These are phyloP conservation scores for Poecilia latipinna DNA, from an alignment of 2,113 vertebrate genomes.

Conservation along the genomic window DNA sequence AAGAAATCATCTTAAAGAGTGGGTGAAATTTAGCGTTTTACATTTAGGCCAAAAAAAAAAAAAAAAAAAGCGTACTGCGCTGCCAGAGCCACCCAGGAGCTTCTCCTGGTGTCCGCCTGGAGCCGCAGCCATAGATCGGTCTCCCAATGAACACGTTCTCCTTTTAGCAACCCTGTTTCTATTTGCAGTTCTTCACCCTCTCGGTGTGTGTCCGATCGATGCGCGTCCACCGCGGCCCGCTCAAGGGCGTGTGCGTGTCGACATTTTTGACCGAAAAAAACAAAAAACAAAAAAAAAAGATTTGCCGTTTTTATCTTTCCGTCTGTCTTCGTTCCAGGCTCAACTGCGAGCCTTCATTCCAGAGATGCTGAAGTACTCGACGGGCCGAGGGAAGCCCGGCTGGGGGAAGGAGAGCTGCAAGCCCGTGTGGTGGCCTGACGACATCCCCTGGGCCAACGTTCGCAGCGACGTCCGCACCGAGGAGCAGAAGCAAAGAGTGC, in stretches of 20 bases:
- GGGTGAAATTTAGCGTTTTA: too few relatives aligned
- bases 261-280: not conserved
- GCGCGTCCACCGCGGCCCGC: slow-evolving; percentile 25
- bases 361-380: slow-evolving; percentile 99
- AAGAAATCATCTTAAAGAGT: too few relatives aligned
- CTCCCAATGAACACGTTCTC: slow-evolving; percentile 62
- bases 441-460: slow-evolving; percentile 98
- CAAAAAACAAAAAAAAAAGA: not conserved
- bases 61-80: not conserved
- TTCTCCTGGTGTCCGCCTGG: slow-evolving; percentile 55
- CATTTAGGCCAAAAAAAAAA: too few relatives aligned
- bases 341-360: slow-evolving; percentile 98
- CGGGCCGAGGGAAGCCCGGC: slow-evolving; percentile 95
- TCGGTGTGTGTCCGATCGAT: slow-evolving; percentile 62
- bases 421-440: slow-evolving; percentile 98
- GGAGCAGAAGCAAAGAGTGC: slow-evolving; percentile 95
- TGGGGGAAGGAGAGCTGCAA: slow-evolving; percentile 99
- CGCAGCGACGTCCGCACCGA: slow-evolving; percentile 97
- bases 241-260: slow-evolving; percentile 49
- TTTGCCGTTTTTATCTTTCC: not conserved
- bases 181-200: slow-evolving; percentile 55
- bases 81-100: slow-evolving; percentile 22
- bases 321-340: slow-evolving; percentile 79
- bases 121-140: slow-evolving; percentile 71
- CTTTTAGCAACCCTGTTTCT: slow-evolving; percentile 66